Evolutionary conservation across 2,113 vertebrate genomes (phyloP), one percentile per base, ranked within the genome.

Genomic region (Ranitomeya imitator): DNA sequence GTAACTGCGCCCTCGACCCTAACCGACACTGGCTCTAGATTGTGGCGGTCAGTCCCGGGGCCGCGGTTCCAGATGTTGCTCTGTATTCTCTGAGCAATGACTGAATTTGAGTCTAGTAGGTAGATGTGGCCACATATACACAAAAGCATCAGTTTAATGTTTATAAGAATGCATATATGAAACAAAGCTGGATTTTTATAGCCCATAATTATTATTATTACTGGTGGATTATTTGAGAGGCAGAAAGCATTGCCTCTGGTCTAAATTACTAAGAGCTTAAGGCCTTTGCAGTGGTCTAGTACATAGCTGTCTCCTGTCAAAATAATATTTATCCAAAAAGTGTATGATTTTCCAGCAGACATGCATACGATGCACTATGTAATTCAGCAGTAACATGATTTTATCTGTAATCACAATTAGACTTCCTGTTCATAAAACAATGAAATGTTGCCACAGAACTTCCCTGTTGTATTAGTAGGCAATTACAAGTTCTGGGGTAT

Each of bases 341-440:
- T 76, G 7, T 9, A 21, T 16, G 1, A 37, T 73, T 73, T 73
- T 37, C 4, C 26, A 71, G 15, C 23, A 19, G 71, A 74, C 31
- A 14, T 74, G 45, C 71, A 45, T 18, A 7, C 16, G 7, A 74
- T 45, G 16, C 71, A 19, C 26, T 15, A 45, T 74, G 71, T 74
- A 31, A 74, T 74, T 74, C 26, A 74, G 71, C 31, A 45, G 14
- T 18, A 74, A 74, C 71, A 74, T 74, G 71, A 45, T 76, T 76
- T 11, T 76, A 51, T 52, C 37, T 76, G 73, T 21, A 76, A 52
- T 52, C 15, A 52, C 73, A 76, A 76, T 76, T 76, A 52, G 51
- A 45, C 37, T 76, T 74, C 71, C 71, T 76, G 37, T 52, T 76
- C 73, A 52, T 51, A 45, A 52, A 51, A 76, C 37, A 76, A 52